phyloP scores from a whole-genome alignment of 2,888 invertebrate genomes.

The Patella ulyssiponensis region DNA sequence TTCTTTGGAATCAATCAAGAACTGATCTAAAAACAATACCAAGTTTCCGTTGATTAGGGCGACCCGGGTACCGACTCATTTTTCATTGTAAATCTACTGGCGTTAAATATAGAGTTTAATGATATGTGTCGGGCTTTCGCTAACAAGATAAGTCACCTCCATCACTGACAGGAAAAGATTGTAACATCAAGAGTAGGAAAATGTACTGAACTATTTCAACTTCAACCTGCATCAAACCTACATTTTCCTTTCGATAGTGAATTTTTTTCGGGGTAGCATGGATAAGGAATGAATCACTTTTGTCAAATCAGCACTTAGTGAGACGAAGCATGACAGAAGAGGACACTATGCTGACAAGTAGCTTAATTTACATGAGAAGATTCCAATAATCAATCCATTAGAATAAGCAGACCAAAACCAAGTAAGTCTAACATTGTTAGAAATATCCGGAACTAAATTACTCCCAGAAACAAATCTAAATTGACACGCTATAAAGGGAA shows the following conservation, averaged over 20 bases:
- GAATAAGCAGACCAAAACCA: slow-evolving; percentile 5
- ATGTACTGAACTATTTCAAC: too few species aligned
- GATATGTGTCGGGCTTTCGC: too few species aligned
- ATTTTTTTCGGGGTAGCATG: slow-evolving; percentile 4
- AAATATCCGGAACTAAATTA: slow-evolving; percentile 12
- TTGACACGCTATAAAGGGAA: slow-evolving; percentile 8
- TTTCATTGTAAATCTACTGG: too few species aligned
- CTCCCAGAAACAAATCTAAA: slow-evolving; percentile 12
- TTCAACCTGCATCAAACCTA: too few species aligned
- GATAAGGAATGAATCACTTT: slow-evolving; percentile 9
- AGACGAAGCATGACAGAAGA: slow-evolving; percentile 11
- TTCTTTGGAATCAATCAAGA: too few species aligned
- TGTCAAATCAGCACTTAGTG: slow-evolving; percentile 13
- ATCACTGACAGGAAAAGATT: too few species aligned
- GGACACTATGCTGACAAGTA: slow-evolving; percentile 7
- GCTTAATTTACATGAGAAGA: slow-evolving; percentile 8
- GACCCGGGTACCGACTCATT: too few species aligned
- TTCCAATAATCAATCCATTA: slow-evolving; percentile 5
- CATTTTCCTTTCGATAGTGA: background rate
- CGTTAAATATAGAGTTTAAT: too few species aligned
- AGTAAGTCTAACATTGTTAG: slow-evolving; percentile 12
- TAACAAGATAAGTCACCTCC: too few species aligned
- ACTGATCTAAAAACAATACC: too few species aligned
- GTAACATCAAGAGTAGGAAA: too few species aligned
- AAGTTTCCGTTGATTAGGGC: too few species aligned